A percentile compares a stretch with the other conserved stretches of the same genome.
Conservation (phyloP, 2,113 vertebrate species). For the Syngnathus floridae region DNA sequence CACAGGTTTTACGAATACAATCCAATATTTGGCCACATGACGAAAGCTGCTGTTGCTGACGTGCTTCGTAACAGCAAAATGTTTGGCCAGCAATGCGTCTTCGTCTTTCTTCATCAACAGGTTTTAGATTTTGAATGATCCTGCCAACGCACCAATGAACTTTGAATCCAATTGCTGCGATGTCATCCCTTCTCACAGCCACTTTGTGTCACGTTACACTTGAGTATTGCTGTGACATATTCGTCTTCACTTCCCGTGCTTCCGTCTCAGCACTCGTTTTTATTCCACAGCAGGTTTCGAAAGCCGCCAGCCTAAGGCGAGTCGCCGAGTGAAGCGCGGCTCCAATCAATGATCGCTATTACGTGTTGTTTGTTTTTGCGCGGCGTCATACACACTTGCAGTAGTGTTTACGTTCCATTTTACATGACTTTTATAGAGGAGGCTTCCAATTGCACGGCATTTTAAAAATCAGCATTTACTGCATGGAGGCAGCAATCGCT, state of each 20-base stretch:
- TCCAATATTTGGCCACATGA: too few relatives aligned
- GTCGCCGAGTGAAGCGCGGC: not conserved
- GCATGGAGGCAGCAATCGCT: not conserved
- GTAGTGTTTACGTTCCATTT: constrained; percentile 1
- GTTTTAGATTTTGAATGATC: not conserved
- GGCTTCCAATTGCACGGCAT: not conserved
- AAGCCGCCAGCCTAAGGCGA: not conserved
- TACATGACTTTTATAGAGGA: not conserved
- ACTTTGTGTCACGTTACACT: not conserved
- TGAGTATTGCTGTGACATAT: not conserved
- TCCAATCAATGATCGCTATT: constrained; percentile 3
- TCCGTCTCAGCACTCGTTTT: not conserved
- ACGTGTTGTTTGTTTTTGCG: not conserved
- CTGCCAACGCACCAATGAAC: not conserved
- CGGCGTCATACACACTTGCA: not conserved
- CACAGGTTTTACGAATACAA: too few relatives aligned
- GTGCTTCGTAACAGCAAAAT: too few relatives aligned
- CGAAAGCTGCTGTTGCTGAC: too few relatives aligned
- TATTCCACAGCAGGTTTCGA: not conserved
- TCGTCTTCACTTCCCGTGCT: not conserved
- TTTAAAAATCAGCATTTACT: not conserved
- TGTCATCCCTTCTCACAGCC: not conserved
- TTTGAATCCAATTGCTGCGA: not conserved
- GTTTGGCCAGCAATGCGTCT: too few relatives aligned
- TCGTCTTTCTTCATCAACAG: too few relatives aligned